Evolutionary conservation across 1,140 invertebrate species (phyloP), one percentile per base, ranked within the genome.

Genomic region (Brachionus koreanus): DNA sequence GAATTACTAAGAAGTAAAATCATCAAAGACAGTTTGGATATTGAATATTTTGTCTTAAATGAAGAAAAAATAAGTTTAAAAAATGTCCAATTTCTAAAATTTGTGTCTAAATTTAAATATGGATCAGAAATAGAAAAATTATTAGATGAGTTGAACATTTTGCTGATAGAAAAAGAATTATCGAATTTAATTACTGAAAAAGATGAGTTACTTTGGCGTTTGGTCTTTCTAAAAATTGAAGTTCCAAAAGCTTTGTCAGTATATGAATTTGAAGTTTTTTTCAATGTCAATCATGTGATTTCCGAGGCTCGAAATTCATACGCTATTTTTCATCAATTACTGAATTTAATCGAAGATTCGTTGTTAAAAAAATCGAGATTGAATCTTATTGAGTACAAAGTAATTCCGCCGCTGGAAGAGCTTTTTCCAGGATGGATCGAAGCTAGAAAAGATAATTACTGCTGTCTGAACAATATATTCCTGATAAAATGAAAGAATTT

Each of bases 41-140:
- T 42, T 19, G 37, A 29, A 19, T 72, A 39, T 10, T 72, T 72
- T 42, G n/a, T 6, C 19, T 19, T 42, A 6, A 42, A 43, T 16
- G 35, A 29, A 9, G 5, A 39, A 16, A 72, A 72, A n/a, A 39
- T 16, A 0, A 69, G 39, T 42, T 39, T 39, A 10, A 10, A 72
- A 42, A 72, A 72, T 72, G 39, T 72, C 39, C 16, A 39, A 12
- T 72, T 42, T 72, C 12, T 72, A 42, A 72, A 72, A 42, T 72
- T 72, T 16, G 35, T 42, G 9, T 72, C 37, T 4, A 72, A 72
- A 72, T 23, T 12, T 25, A 5, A 72, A 72, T 6, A 29, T 10
- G 39, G 16, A n/a, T 19, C 35, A 12, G 5, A 16, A 23, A 43
- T 39, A 3, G 9, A 35, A 35, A 33, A 39, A 5, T 49, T 67